phyloP scores from a whole-genome alignment of 2,888 invertebrate species.

The Sesia bembeciformis region DNA sequence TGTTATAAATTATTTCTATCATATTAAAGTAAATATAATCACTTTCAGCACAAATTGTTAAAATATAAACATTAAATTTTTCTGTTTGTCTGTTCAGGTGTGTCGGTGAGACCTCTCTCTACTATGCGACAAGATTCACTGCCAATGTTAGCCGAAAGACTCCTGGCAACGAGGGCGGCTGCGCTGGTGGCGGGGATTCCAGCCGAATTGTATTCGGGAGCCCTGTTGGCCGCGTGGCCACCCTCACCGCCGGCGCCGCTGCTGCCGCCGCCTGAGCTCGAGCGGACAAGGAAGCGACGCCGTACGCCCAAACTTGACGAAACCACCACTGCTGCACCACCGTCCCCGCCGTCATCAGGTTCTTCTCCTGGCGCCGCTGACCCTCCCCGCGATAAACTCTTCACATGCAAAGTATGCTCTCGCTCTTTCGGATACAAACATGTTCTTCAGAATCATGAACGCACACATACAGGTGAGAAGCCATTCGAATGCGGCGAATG shows the following conservation, averaged over 20 bases:
- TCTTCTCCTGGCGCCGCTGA: conserved; percentile 65
- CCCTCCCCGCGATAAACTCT: conserved; percentile 83
- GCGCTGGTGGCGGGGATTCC: conserved; percentile 73
- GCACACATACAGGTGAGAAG: conserved; percentile 96
- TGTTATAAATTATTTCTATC: too few species aligned
- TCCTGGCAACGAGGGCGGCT: conserved; percentile 69
- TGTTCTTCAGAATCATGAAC: conserved; percentile 94
- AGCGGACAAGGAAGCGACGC: conserved; percentile 62
- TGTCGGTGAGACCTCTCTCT: conserved; percentile 64
- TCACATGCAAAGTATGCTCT: conserved; percentile 90
- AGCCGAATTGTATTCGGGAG: conserved; percentile 77
- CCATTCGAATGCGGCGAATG: conserved; percentile 95
- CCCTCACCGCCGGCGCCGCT: conserved; percentile 74
- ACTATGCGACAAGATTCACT: conserved; percentile 67
- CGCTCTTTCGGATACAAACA: conserved; percentile 95
- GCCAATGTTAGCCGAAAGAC: conserved; percentile 66
- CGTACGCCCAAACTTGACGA: conserved; percentile 63
- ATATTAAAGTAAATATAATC: too few species aligned
- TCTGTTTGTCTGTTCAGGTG: conserved; percentile 39
- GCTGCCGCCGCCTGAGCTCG: conserved; percentile 57
- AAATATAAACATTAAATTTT: neutral
- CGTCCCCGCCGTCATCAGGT: conserved; percentile 64
- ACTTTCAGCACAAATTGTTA: too few species aligned
- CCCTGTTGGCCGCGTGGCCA: conserved; percentile 73
- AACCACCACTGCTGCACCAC: conserved; percentile 38